Evolutionary conservation across 1,140 invertebrate genomes (phyloP).

Genomic region (Anagrus nilaparvatae): DNA sequence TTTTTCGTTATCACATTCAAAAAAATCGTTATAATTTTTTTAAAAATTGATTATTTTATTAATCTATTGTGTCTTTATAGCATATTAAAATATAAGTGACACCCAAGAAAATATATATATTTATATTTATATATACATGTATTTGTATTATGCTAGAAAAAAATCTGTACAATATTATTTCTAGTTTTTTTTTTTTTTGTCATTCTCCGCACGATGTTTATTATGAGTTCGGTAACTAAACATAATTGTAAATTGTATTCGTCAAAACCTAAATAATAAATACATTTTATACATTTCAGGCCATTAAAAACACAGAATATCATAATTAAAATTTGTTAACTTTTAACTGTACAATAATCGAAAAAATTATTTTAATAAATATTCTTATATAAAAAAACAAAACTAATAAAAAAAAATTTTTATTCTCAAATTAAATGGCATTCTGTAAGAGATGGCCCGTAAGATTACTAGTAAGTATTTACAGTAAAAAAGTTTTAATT

Average conservation of each 20-base stretch:
- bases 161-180: too few relatives aligned
- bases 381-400: constrained; percentile 4
- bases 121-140: too few relatives aligned
- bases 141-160: too few relatives aligned
- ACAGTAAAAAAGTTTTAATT: constrained; percentile 42
- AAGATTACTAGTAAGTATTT: constrained; percentile 41
- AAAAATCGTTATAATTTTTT: too few relatives aligned
- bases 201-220: too few relatives aligned
- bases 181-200: too few relatives aligned
- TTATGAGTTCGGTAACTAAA: constrained; percentile 41
- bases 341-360: neutral
- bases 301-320: constrained; percentile 39
- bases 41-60: too few relatives aligned
- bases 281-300: constrained; percentile 43
- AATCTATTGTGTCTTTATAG: too few relatives aligned
- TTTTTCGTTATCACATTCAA: too few relatives aligned
- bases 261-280: constrained; percentile 44
- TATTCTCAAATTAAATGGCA: constrained; percentile 22
- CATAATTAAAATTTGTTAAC: too few relatives aligned
- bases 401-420: constrained; percentile 1
- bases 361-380: constrained; percentile 5
- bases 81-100: too few relatives aligned
- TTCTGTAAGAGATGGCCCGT: constrained; percentile 36
- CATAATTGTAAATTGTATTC: constrained; percentile 35
- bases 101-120: too few relatives aligned